Conservation (phyloP, 2,113 vertebrate genomes). For the Spilogale gracilis region DNA sequence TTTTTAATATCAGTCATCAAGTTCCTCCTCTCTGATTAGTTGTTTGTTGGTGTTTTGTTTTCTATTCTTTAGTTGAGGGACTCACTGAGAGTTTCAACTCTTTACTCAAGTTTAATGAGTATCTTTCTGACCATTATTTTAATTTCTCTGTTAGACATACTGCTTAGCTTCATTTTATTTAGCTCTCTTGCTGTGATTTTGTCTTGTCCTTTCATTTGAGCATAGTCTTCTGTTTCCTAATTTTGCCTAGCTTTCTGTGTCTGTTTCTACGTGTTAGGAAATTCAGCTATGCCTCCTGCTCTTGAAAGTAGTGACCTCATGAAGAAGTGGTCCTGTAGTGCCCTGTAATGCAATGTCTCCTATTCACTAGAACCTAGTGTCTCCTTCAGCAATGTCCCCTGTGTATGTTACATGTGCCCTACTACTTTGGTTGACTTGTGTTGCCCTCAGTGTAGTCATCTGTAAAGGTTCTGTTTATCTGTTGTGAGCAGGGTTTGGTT, state of each 20-base stretch:
- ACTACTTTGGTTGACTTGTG: background rate
- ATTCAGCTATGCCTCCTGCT: background rate
- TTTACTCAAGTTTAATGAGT: background rate
- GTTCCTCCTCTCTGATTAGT: background rate
- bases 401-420: background rate
- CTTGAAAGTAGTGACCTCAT: background rate
- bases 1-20: background rate
- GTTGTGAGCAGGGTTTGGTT: background rate
- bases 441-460: background rate
- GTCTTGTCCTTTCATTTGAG: background rate
- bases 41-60: background rate
- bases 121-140: background rate
- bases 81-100: background rate
- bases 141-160: background rate
- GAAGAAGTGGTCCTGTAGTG: background rate
- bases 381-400: background rate
- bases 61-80: background rate
- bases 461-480: background rate
- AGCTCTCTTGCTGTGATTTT: background rate
- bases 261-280: background rate
- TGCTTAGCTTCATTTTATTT: background rate
- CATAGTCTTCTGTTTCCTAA: background rate
- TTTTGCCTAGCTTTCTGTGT: background rate
- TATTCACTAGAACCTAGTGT: background rate
- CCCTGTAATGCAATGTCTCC: background rate